Evolutionary conservation across 2,113 vertebrate species (phyloP).

Genomic region (Bubo blakistoni): DNA sequence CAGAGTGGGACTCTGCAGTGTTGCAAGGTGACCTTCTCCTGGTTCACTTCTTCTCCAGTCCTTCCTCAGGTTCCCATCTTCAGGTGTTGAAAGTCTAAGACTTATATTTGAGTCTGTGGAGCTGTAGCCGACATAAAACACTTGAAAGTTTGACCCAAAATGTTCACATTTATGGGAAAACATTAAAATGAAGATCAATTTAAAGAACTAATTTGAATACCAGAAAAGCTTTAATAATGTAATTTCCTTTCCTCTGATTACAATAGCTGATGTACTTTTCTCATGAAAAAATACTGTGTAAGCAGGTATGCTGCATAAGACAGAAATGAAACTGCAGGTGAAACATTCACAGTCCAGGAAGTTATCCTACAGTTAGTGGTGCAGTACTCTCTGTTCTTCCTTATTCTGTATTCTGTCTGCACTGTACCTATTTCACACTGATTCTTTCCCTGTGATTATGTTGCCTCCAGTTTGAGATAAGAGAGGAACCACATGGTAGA

Average conservation of each 20-base stretch:
- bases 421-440: not conserved
- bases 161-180: not conserved
- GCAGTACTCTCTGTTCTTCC: not conserved
- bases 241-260: not conserved
- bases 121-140: not conserved
- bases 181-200: not conserved
- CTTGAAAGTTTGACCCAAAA: not conserved
- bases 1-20: not conserved
- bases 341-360: not conserved
- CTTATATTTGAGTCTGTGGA: fast-evolving
- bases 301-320: not conserved
- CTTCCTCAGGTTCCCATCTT: not conserved
- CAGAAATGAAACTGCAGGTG: not conserved
- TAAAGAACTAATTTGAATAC: not conserved
- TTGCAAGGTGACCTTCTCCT: not conserved
- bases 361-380: not conserved
- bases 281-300: not conserved
- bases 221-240: not conserved
- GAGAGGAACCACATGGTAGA: not conserved
- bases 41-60: not conserved
- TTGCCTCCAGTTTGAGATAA: not conserved
- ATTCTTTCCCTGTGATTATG: not conserved
- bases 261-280: not conserved
- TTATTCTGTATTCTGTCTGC: not conserved
- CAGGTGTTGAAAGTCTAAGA: not conserved